Evolutionary conservation across 2,888 invertebrate genomes (phyloP), one percentile per base, ranked within the genome.

Genomic region (Tethea ocularis): DNA sequence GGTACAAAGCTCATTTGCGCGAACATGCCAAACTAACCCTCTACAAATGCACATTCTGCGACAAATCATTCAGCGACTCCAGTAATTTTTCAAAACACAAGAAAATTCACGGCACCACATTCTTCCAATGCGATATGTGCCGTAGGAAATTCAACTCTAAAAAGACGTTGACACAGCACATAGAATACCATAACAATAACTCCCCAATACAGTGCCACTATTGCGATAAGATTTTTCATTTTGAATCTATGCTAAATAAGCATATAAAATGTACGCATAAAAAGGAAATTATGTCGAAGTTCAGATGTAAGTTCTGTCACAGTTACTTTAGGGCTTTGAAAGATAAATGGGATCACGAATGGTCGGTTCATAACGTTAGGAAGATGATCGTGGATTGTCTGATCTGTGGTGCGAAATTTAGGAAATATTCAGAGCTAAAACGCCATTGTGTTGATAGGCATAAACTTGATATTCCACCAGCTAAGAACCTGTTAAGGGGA

Each of bases 21-120:
- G 89, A 91, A 58, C 93, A 93, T 75, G 93, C 93, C 5, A 89
- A 91, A 63, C 78, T 93, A 0, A 93, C 93, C 0, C 64, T 91
- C 0, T 93, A 93, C 80, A 87, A 91, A 60, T 93, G 93, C 71
- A 88, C 86, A 0, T 85, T 90, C 63, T 93, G 93, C 74, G 86
- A 93, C 59, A 93, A 93, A 63, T 87, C 89, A 8, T 93, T 93
- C 65, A 91, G 90, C 61, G 93, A 93, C 59, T 93, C 93, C 22
- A 91, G 91, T 61, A 93, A 93, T 61, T 93, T 93, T 63, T 93
- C 93, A 1, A 93, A 93, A 56, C 93, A 93, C 69, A 93, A 93
- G 69, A 93, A 93, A 63, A 87, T 91, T 24, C 93, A 93, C 68
- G 91, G 91, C 22, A 70, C 76, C 0, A 79, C 82, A 0, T 89